Evolutionary conservation across 2,797 vertebrate species (phyloP), one percentile per base, ranked within the genome.

Genomic region (Lacerta viridis): DNA sequence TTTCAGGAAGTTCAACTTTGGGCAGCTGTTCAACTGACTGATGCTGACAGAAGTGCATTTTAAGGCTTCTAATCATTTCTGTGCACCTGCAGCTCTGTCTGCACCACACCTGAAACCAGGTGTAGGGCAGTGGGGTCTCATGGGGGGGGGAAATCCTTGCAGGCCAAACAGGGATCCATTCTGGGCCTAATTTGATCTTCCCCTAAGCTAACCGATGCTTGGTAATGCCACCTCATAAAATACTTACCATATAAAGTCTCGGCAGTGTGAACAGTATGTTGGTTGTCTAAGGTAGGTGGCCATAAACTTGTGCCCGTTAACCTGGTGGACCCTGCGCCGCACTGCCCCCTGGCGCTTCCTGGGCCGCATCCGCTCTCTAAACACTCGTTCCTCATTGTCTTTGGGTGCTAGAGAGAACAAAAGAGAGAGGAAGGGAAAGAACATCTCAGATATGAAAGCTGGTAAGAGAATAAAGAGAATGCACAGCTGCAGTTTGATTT

Each of bases 241-340:
- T 3, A 90, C 94, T 96, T 96, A 99, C 98, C 98, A 99, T 97
- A 99, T 99, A 91, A 99, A 99, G 95, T 99, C 98, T 93, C 98
- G 97, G 97, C 98, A 99, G 96, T 99, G 98, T 0, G 98, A 99
- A 95, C 98, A 99, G 81, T 99, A 99, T 1, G 98, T 99, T 93
- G 98, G 98, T 87, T 99, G 98, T 88, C 98, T 98, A 95, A 99
- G 97, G 92, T 98, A 99, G 81, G 98, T 99, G 95, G 98, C 98
- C 98, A 99, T 99, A 92, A 99, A 99, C 96, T 99, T 99, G 97
- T 99, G 98, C 33, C 98, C 98, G 2, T 99, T 99, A 93, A 99
- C 98, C 95, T 99, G 98, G 90, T 99, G 98, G 55, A 99, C 98
- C 94, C 98, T 96, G 84, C 98, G 97, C 2, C 98, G 97, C 92